phyloP scores from a whole-genome alignment of 2,888 invertebrate species.

The Eupithecia abbreviata region DNA sequence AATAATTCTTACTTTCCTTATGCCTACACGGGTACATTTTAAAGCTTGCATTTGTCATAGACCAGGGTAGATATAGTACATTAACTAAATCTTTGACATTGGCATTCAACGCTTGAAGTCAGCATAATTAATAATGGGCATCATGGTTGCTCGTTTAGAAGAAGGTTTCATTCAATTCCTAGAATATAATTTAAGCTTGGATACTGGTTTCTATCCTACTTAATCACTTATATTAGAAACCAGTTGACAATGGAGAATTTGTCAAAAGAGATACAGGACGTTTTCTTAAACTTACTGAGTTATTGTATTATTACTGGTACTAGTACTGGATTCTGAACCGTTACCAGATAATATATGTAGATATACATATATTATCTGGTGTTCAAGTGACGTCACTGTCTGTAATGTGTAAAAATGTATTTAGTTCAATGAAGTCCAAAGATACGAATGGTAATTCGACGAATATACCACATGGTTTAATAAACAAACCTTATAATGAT shows the following conservation, averaged over 20 bases:
- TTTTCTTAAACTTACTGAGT: neutral
- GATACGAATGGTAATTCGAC: conserved; percentile 15
- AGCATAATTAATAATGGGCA: neutral
- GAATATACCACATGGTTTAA: neutral
- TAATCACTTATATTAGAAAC: neutral
- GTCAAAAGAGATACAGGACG: neutral
- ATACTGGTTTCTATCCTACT: neutral
- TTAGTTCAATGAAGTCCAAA: conserved; percentile 15
- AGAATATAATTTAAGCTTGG: neutral
- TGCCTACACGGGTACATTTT: neutral
- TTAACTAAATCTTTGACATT: neutral
- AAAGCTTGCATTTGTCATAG: neutral
- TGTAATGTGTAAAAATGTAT: neutral
- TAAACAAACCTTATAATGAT: neutral
- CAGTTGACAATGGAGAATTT: neutral
- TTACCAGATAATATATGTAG: no score
- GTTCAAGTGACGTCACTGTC: neutral
- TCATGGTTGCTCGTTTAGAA: neutral
- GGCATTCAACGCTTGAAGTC: neutral
- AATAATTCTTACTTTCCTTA: neutral
- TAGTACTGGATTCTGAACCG: no score
- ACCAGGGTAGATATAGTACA: neutral
- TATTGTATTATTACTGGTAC: no score
- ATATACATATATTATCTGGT: no score
- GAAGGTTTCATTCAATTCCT: neutral